Evolutionary conservation across 92 coral and sea anemone species (phyloP).

Genomic region (Paragorgia papillata): DNA sequence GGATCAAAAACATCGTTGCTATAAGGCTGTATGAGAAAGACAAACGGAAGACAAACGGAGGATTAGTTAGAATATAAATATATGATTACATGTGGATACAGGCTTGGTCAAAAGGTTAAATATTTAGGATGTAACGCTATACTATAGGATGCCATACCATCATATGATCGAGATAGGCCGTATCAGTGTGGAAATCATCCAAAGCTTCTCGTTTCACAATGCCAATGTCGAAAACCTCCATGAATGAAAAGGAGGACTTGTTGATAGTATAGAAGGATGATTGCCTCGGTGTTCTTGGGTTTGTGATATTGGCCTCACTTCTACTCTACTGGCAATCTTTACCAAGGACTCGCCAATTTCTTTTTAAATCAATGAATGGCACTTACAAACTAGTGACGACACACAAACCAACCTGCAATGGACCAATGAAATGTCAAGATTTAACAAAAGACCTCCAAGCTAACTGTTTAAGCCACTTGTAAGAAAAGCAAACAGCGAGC

Average conservation of each 20-base stretch:
- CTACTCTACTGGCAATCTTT: too few species aligned
- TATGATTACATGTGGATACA: too few species aligned
- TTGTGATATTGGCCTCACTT: too few species aligned
- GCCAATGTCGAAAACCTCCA: conserved; percentile 24
- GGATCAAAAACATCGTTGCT: conserved; percentile 70
- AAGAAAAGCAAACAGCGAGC: background rate
- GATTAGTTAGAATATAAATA: too few species aligned
- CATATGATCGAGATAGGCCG: conserved; percentile 21
- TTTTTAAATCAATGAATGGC: conserved; percentile 42
- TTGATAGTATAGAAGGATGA: too few species aligned
- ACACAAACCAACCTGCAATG: background rate
- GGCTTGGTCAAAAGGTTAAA: too few species aligned
- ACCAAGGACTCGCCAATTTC: background rate
- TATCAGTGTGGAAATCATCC: conserved; percentile 24
- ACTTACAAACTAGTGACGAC: background rate
- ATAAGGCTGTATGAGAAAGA: conserved; percentile 55
- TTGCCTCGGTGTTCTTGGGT: too few species aligned
- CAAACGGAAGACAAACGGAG: background rate
- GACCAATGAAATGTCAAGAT: background rate
- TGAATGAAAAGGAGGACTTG: background rate
- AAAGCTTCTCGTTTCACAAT: conserved; percentile 37
- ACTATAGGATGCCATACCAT: conserved; percentile 2
- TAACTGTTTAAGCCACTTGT: background rate
- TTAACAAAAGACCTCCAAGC: background rate
- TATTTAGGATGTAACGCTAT: background rate